Conservation (phyloP, 2,888 invertebrate species). For the Noctua janthina region DNA sequence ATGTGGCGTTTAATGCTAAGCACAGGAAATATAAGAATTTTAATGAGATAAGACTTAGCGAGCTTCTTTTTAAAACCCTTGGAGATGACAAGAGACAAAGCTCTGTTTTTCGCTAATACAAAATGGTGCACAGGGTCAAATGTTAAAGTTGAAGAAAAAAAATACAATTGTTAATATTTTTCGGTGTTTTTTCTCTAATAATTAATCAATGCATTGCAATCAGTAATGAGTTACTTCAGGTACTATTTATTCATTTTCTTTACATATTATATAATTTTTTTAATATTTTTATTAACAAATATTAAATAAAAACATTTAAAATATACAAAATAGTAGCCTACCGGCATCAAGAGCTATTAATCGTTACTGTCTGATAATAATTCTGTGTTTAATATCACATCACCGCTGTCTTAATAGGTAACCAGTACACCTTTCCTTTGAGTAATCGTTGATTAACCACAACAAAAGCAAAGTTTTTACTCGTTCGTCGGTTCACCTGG, state of each 20-base stretch:
- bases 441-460: constrained; percentile 32
- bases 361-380: background rate
- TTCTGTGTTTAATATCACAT: background rate
- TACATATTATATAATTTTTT: too few species aligned
- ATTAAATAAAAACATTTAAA: too few species aligned
- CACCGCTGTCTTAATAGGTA: background rate
- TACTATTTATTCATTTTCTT: too few species aligned
- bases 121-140: constrained; percentile 12
- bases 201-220: background rate
- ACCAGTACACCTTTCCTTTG: constrained; percentile 19
- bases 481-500: constrained; percentile 28
- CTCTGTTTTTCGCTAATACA: constrained; percentile 25
- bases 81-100: constrained; percentile 24
- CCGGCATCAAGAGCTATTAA: too few species aligned
- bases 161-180: background rate
- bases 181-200: background rate
- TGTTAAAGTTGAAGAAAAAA: background rate
- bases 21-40: constrained; percentile 51
- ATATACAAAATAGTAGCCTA: too few species aligned
- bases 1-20: constrained; percentile 27
- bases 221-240: background rate
- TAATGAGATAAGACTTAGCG: constrained; percentile 41
- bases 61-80: constrained; percentile 41
- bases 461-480: constrained; percentile 57
- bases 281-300: too few species aligned